Conservation (phyloP, 2,113 vertebrate species). For the Colossoma macropomum region DNA sequence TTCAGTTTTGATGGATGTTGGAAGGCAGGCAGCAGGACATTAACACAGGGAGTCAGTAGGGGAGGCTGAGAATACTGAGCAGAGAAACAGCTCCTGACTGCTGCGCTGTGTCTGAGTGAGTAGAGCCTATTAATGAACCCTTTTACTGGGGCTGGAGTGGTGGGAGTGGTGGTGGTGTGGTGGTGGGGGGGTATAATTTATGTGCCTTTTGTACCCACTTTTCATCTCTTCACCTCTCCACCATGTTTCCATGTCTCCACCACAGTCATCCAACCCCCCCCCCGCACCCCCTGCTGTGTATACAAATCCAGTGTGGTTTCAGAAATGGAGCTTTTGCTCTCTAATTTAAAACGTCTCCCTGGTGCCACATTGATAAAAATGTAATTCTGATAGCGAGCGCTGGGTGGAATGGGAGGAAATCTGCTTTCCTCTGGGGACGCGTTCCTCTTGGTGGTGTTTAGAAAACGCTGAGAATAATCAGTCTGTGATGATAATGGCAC, state of each 20-base stretch:
- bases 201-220: constrained; percentile 58
- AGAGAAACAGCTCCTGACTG: background rate
- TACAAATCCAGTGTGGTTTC: constrained; percentile 60
- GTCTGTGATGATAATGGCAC: constrained; percentile 60
- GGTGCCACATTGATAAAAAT: constrained; percentile 64
- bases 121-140: background rate
- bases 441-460: constrained; percentile 61
- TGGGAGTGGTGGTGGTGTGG: background rate
- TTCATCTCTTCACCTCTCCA: constrained; percentile 46
- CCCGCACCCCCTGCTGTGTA: constrained; percentile 33
- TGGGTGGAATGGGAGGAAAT: constrained; percentile 54
- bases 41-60: background rate
- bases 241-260: constrained; percentile 26
- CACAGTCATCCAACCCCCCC: background rate
- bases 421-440: constrained; percentile 46
- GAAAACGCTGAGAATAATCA: constrained; percentile 66
- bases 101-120: background rate
- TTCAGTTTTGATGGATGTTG: constrained; percentile 1
- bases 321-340: constrained; percentile 62
- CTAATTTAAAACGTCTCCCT: constrained; percentile 62
- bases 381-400: constrained; percentile 61
- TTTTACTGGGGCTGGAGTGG: background rate
- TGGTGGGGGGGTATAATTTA: background rate
- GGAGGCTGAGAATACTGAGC: background rate
- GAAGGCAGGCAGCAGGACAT: background rate